A percentile compares a stretch with the other conserved stretches of the same genome.
phyloP scores from a whole-genome alignment of 2,113 vertebrate species.

The Petaurus breviceps region DNA sequence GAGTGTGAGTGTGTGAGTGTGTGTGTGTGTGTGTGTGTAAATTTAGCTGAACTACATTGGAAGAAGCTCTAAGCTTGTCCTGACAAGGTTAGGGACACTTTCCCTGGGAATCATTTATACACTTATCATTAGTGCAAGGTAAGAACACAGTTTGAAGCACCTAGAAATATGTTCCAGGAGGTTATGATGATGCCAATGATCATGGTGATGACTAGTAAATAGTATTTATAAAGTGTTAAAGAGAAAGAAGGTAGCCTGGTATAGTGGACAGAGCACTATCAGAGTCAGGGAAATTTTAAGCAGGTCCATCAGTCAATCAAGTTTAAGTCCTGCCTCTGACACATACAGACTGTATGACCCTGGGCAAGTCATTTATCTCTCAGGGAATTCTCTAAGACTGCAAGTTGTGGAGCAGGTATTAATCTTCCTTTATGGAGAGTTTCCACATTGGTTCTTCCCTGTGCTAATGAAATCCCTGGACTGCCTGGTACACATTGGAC shows the following conservation, averaged over 20 bases:
- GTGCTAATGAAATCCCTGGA: background rate
- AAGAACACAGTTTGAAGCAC: background rate
- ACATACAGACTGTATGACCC: background rate
- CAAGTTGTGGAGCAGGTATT: background rate
- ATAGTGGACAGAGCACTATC: background rate
- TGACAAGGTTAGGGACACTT: background rate
- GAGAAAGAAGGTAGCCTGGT: background rate
- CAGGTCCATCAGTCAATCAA: background rate
- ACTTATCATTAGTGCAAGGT: background rate
- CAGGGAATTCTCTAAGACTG: background rate
- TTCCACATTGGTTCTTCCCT: background rate
- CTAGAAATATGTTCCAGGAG: background rate
- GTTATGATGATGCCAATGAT: background rate
- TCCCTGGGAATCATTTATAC: background rate
- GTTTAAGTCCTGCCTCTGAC: background rate
- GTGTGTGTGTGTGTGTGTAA: background rate
- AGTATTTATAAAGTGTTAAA: background rate
- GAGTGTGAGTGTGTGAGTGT: background rate
- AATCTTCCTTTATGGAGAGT: background rate
- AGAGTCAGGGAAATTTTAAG: background rate
- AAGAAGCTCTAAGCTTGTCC: background rate
- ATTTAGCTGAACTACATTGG: background rate
- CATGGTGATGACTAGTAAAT: constrained; percentile 4
- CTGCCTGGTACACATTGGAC: background rate
- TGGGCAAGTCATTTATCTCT: background rate